Conservation (phyloP, 2,113 vertebrate species). For the Oncorhynchus masou region DNA sequence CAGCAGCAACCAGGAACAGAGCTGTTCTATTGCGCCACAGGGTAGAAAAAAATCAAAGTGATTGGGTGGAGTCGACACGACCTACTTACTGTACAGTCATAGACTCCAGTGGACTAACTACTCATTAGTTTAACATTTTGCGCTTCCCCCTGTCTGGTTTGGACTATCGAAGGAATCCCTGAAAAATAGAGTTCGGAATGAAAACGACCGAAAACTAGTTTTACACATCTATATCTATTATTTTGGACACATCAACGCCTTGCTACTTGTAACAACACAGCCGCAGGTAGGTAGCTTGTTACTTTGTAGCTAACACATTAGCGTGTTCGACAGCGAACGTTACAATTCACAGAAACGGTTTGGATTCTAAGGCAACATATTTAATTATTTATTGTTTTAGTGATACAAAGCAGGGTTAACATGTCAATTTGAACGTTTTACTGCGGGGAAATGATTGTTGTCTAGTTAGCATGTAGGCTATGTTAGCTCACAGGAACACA, state of each 20-base stretch:
- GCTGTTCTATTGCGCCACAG: background rate
- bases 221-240: background rate
- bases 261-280: background rate
- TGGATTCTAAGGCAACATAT: background rate
- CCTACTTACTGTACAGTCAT: background rate
- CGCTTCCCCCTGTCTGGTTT: background rate
- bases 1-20: background rate
- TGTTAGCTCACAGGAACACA: background rate
- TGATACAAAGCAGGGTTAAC: background rate
- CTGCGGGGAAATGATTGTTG: background rate
- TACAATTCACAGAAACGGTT: background rate
- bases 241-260: background rate
- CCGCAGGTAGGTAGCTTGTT: background rate
- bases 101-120: background rate
- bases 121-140: background rate
- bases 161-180: background rate
- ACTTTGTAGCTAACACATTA: background rate
- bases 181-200: background rate
- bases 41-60: background rate
- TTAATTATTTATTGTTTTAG: background rate
- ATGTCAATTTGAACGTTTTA: background rate
- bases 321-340: background rate
- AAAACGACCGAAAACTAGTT: background rate
- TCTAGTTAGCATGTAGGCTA: background rate
- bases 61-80: slow-evolving; percentile 3